These are phyloP conservation scores for Drosophila leonis DNA, from an alignment of 2,888 invertebrate species.

Conservation along the genomic window DNA sequence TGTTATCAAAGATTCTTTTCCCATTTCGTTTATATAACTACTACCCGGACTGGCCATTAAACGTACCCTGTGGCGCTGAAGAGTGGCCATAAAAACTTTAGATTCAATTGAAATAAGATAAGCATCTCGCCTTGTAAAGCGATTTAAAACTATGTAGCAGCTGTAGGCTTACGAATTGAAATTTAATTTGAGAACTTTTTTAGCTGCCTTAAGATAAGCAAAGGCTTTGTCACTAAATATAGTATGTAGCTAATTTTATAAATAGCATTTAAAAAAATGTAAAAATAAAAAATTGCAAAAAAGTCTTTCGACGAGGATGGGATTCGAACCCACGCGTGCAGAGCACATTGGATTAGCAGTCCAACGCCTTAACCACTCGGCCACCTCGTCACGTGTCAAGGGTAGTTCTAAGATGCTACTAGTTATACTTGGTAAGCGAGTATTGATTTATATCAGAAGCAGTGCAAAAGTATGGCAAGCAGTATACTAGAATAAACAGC, in stretches of 20 bases:
- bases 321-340: constrained; percentile 96
- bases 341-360: constrained; percentile 95
- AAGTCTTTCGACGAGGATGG: constrained; percentile 89
- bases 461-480: not conserved
- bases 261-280: not conserved
- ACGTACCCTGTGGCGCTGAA: constrained; percentile 32
- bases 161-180: not conserved
- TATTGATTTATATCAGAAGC: not conserved
- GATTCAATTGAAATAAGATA: constrained; percentile 72
- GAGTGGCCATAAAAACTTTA: constrained; percentile 55
- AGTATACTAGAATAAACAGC: not conserved
- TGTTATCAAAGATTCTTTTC: constrained; percentile 77
- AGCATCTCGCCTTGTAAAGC: constrained; percentile 54
- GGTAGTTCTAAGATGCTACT: constrained; percentile 18
- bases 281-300: constrained; percentile 37
- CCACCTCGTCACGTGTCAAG: constrained; percentile 94
- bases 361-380: constrained; percentile 95
- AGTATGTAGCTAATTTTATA: not conserved
- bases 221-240: not conserved
- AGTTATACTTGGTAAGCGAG: not conserved
- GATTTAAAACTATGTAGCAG: constrained; percentile 11
- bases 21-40: constrained; percentile 68
- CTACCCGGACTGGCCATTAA: constrained; percentile 47
- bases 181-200: not conserved
- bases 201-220: not conserved